Evolutionary conservation across 2,113 vertebrate species (phyloP).

Genomic region (Lontra canadensis): DNA sequence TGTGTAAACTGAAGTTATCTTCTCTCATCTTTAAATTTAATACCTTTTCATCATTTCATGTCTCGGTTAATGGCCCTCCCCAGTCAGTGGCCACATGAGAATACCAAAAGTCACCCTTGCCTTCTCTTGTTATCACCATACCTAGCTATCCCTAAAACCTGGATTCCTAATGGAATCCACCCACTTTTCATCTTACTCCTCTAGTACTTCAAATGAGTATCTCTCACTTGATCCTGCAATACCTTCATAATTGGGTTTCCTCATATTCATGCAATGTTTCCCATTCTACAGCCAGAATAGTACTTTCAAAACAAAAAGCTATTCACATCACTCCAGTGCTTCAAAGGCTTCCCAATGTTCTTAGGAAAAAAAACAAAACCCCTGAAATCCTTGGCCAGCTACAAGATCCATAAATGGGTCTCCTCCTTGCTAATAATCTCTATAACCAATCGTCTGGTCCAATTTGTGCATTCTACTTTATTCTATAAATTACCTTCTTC

Average conservation of each 20-base stretch:
- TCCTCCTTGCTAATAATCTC: not conserved
- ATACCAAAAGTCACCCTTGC: not conserved
- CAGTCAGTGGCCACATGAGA: not conserved
- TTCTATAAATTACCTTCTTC: not conserved
- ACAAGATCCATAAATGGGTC: not conserved
- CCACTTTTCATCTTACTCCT: not conserved
- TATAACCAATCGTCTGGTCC: not conserved
- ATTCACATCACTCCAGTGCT: not conserved
- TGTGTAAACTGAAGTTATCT: not conserved
- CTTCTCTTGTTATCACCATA: not conserved
- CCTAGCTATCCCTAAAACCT: not conserved
- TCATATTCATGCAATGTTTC: not conserved
- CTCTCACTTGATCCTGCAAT: not conserved
- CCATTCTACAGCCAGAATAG: not conserved
- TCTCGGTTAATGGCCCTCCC: not conserved
- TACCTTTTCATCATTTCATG: not conserved
- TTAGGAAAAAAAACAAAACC: not conserved
- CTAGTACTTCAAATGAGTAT: not conserved
- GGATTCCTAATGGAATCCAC: not conserved
- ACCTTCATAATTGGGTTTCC: not conserved
- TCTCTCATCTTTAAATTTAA: not conserved
- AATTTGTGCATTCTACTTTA: not conserved
- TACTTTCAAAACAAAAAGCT: constrained; percentile 6
- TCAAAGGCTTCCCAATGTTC: not conserved
- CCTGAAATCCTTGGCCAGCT: not conserved